Conservation (phyloP, 2,113 vertebrate species). For the Sorex fumeus region DNA sequence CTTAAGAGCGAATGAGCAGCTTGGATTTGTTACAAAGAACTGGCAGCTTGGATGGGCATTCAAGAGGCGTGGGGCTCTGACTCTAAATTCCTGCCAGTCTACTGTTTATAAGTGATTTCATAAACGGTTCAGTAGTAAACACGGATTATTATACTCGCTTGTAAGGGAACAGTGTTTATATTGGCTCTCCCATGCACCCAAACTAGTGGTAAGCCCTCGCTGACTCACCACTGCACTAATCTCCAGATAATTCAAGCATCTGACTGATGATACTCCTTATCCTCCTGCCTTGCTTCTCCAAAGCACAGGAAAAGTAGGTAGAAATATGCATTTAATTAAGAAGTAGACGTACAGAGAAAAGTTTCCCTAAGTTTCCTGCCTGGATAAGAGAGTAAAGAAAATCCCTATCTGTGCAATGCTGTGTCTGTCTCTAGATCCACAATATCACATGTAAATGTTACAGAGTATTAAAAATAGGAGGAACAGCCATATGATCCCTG, state of each 20-base stretch:
- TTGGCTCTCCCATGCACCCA: conserved; percentile 52
- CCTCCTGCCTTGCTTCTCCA: neutral
- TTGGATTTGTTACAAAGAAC: neutral
- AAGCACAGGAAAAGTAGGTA: neutral
- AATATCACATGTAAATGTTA: neutral
- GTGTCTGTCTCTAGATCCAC: neutral
- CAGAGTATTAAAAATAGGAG: neutral
- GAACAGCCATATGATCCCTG: no score
- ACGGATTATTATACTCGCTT: conserved; percentile 52
- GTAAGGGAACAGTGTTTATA: conserved; percentile 62
- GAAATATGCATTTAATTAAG: neutral
- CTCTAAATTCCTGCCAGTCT: conserved; percentile 51
- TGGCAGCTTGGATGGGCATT: neutral
- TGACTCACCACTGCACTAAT: conserved; percentile 38
- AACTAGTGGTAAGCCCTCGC: conserved; percentile 19
- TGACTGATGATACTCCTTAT: neutral
- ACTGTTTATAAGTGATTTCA: conserved; percentile 64
- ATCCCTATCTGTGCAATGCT: neutral
- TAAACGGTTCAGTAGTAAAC: conserved; percentile 60
- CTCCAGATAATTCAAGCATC: neutral
- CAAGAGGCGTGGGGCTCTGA: conserved; percentile 12
- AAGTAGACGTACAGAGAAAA: neutral
- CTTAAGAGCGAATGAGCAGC: neutral
- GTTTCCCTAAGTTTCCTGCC: neutral
- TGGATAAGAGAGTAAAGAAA: neutral